Percentiles rank a stretch among this genome's conserved stretches.
Evolutionary conservation across 2,888 invertebrate species (phyloP).

Genomic region (Eupithecia insigniata): DNA sequence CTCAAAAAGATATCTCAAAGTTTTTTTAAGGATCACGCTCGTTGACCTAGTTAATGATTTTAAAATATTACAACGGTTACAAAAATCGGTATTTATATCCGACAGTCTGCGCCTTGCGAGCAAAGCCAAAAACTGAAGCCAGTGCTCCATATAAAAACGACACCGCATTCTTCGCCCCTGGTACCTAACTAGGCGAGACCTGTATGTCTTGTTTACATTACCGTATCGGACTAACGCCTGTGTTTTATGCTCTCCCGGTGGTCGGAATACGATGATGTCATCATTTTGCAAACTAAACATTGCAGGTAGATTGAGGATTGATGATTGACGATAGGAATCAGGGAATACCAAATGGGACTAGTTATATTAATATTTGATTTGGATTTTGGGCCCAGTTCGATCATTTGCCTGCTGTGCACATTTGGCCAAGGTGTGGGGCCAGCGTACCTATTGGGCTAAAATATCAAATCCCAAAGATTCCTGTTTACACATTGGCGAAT

Average conservation of each 20-base stretch:
- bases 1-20: no score
- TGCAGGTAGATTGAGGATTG: conserved; percentile 17
- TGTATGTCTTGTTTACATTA: conserved; percentile 62
- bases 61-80: no score
- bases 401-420: no score
- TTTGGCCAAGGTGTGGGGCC: no score
- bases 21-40: no score
- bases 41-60: no score
- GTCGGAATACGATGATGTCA: conserved; percentile 75
- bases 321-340: background rate
- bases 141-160: conserved; percentile 25
- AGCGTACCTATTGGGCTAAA: no score
- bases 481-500: no score
- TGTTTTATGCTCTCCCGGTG: conserved; percentile 68
- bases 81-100: background rate
- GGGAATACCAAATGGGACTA: background rate
- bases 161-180: conserved; percentile 31
- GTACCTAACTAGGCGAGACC: conserved; percentile 51
- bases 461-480: no score
- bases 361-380: background rate
- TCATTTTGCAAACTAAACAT: conserved; percentile 49
- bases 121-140: background rate
- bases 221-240: conserved; percentile 68
- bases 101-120: background rate
- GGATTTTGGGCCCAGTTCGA: background rate